Base-by-base conservation (phyloP, 2,113 vertebrate species). In the Todiramphus saurophagus region DNA sequence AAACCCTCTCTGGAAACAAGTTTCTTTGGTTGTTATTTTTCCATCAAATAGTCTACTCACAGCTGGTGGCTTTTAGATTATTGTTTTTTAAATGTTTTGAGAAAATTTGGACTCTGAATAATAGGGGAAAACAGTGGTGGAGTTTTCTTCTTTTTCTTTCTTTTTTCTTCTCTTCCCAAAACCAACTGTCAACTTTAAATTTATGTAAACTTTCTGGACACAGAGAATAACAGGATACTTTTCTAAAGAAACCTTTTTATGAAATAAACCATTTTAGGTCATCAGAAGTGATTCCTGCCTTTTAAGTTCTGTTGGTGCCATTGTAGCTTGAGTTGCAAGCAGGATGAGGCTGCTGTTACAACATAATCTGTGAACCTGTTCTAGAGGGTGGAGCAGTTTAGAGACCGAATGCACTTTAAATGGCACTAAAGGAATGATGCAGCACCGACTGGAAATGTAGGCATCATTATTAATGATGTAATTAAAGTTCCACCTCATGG, bases 401-500 rank as follows among this genome's bases (percentile, higher is more conserved):
- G 83, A 97, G 95, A 94, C 91, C 90, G 97, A 96, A 95, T 96
- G 83, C 87, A 87, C 62, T 93, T 95, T 96, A 98, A 97, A 79
- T 96, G 83, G 84, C 95, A 95, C 69, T 81, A 95, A 68, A 96
- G 86, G 95, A 96, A 93, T 78, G 78, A 92, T 95, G 66, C 83
- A 88, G 81, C 92, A 51, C 67, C 43, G 35, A 63, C 84, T 91
- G 66, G 91, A 96, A 96, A 94, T 90, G 86, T 85, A 89, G 94
- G 56, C 91, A 91, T 92, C 51, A 11, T 98, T 98, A 97, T 97
- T 98, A 97, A 98, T 94, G 95, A 50, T 94, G 63, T 95, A 98
- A 98, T 98, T 98, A 97, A 97, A 82, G 87, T 96, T 96, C 87
- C 84, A 93, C 96, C 83, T 93, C 96, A 89, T 94, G 96, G 91